Base-by-base conservation (phyloP, 2,797 vertebrate genomes). In the Mergus octosetaceus region DNA sequence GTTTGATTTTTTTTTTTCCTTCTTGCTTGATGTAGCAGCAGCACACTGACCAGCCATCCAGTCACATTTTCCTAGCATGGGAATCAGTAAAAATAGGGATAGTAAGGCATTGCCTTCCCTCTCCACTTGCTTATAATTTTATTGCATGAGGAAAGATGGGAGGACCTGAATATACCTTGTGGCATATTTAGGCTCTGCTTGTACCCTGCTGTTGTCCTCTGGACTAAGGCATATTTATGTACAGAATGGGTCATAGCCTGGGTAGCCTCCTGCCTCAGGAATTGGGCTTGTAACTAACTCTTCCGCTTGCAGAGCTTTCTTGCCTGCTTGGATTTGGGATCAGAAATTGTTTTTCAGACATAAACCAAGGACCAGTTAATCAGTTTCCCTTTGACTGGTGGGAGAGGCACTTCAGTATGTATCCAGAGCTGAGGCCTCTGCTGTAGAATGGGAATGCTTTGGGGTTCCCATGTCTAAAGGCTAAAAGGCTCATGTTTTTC, bases 1-100 rank as follows among this genome's bases (percentile, higher is more conserved):
- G 10, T 19, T 11, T 3, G 9, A 28, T 2, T 2, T 54, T 70
- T 53, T 60, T 53, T 27, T 25, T 8, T 27, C 21, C 20, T 58
- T 4, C 9, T 62, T 5, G 14, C 61, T 58, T 32, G 8, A 16
- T 79, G 41, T 5, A 17, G 20, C 49, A 71, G 57, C 64, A 85
- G 57, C 58, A 39, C 1, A 0, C 16, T 76, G 51, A 54, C 6
- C 19, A 64, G 20, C 21, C 10, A 7, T 2, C 27, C 0, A 0
- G 3, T 12, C 41, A 25, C 2, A 2, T 81, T 85, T 75, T 65
- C 15, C 51, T 88, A 36, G 6, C 12, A 6, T 0, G 1, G 24
- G 6, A 15, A 24, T 38, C 11, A 12, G 9, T 62, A 41, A 17
- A 80, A 87, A 64, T 19, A 6, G 10, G 21, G 6, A 74, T 15